Percentiles rank a stretch among this genome's conserved stretches.
Evolutionary conservation across 2,888 invertebrate genomes (phyloP).

Genomic region (Drosophila tanythrix): DNA sequence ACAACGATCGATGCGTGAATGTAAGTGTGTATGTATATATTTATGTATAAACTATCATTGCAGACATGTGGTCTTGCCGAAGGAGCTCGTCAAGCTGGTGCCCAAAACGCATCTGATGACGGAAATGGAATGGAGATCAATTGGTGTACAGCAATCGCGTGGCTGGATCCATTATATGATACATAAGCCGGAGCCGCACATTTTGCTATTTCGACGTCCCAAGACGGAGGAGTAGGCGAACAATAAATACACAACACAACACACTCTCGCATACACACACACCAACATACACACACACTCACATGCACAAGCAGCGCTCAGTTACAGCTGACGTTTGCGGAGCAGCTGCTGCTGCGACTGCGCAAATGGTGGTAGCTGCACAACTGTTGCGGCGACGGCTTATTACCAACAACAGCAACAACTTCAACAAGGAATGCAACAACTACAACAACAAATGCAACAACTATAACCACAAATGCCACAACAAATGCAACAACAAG

Average conservation of each 20-base stretch:
- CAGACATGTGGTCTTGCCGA: conserved; percentile 97
- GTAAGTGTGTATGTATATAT: conserved; percentile 1
- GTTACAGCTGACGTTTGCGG: conserved; percentile 50
- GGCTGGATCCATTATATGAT: conserved; percentile 99
- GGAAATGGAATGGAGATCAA: conserved; percentile 96
- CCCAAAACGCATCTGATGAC: conserved; percentile 97
- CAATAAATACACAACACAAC: conserved; percentile 10
- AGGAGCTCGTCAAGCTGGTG: conserved; percentile 94
- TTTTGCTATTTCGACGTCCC: conserved; percentile 92
- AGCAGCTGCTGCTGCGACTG: conserved; percentile 60
- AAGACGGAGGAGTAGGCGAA: conserved; percentile 85
- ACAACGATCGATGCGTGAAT: neutral
- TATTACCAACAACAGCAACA: conserved; percentile 1
- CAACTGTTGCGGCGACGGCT: conserved; percentile 61
- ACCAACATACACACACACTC: conserved; percentile 14
- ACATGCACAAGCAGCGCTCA: conserved; percentile 18
- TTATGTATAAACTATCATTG: conserved; percentile 16
- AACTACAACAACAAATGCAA: no score
- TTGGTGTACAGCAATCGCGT: conserved; percentile 98
- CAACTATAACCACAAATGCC: neutral
- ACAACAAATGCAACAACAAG: neutral
- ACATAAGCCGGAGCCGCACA: conserved; percentile 97
- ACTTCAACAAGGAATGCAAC: no score
- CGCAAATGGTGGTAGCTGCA: conserved; percentile 51
- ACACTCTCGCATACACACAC: conserved; percentile 22